Base-by-base conservation (phyloP, 2,797 vertebrate genomes). In the Capromys pilorides region DNA sequence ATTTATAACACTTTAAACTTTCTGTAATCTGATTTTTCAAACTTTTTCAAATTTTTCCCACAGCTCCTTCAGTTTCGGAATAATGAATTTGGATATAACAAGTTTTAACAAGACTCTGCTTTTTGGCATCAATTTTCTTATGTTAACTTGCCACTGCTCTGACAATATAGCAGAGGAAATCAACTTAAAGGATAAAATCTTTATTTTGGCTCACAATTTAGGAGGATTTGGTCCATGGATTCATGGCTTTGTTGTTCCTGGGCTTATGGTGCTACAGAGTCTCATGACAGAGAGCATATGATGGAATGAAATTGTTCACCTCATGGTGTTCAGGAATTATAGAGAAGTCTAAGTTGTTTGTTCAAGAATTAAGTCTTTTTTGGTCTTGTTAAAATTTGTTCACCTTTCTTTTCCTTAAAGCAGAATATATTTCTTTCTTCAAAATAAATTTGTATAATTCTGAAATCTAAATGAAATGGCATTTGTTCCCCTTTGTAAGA, bases 381-480 rank as follows among this genome's bases (percentile, higher is more conserved):
- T 69, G 39, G 16, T 77, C 5, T 94, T 77, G 6, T 93, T 91
- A 83, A 79, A 83, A 91, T 22, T 51, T 22, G 49, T 83, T 93
- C 73, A 67, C 62, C 16, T 91, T 91, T 77, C 8, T 94, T 88
- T 93, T 83, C 49, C 57, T 59, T 83, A 88, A 4, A 73, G 26
- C 33, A 77, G 86, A 81, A 69, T 5, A 16, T 88, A 89, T 33
- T 28, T 91, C 41, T 82, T 69, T 57, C 24, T 82, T 93, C 77
- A 49, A 78, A 84, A n/a, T 78, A 69, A 80, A 88, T 66, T 86
- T 10, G 5, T 91, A 75, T 67, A 91, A 86, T 94, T 82, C 14
- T 62, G 90, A 12, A 88, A 88, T 86, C 69, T 80, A 94, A 93
- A 78, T 36, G 95, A 62, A 93, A 92, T 93, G 94, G 31, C 33